A percentile compares a stretch with the other conserved stretches of the same genome.
phyloP scores from a whole-genome alignment of 2,888 invertebrate species.

The Rotaria socialis region DNA sequence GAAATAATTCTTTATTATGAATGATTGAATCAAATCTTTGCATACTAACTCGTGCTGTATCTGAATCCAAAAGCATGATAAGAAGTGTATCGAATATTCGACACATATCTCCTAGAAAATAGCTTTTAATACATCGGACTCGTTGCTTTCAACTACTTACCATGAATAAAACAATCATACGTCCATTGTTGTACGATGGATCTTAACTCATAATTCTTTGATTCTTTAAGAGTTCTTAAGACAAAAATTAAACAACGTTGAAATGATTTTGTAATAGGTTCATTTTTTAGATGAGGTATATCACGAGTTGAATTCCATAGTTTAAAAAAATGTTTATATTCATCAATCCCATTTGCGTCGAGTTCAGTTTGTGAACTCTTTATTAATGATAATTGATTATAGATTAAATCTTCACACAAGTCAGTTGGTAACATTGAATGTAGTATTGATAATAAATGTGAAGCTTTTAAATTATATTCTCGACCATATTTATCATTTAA shows the following conservation, averaged over 20 bases:
- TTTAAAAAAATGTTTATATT: conserved; percentile 67
- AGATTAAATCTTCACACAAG: conserved; percentile 41
- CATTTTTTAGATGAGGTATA: conserved; percentile 37
- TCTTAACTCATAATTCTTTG: background rate
- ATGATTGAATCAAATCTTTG: conserved; percentile 55
- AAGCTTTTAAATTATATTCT: conserved; percentile 10
- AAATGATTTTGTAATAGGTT: conserved; percentile 39
- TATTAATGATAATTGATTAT: conserved; percentile 17
- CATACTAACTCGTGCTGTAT: conserved; percentile 76
- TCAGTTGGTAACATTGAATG: conserved; percentile 41
- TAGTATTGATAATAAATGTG: conserved; percentile 34
- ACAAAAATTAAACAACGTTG: conserved; percentile 37
- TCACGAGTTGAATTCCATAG: conserved; percentile 76
- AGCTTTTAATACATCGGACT: background rate
- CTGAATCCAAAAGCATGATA: conserved; percentile 71
- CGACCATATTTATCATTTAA: background rate
- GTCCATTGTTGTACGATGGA: background rate
- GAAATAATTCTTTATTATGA: conserved; percentile 51
- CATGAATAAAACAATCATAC: conserved; percentile 6
- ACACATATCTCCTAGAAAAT: conserved; percentile 63
- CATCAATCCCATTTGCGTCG: conserved; percentile 59
- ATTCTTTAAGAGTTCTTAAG: background rate
- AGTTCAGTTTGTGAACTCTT: background rate
- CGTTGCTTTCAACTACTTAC: background rate
- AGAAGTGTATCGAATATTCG: conserved; percentile 73